phyloP scores from a whole-genome alignment of 1,140 invertebrate genomes.

The Bombus breviceps region DNA sequence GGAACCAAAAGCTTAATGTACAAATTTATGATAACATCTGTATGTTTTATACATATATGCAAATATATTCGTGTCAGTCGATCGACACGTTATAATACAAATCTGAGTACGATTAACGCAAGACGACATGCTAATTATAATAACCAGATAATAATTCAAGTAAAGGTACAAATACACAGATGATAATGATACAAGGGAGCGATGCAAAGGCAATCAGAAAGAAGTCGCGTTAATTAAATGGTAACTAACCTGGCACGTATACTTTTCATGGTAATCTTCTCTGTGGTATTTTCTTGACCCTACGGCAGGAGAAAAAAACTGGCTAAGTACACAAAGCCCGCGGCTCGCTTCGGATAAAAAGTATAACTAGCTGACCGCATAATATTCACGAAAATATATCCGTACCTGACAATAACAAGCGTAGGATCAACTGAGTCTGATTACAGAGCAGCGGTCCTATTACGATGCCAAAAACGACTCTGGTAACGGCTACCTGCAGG shows the following conservation, averaged over 20 bases:
- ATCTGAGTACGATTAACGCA: neutral
- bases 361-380: constrained; percentile 25
- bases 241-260: neutral
- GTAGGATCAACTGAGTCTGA: neutral
- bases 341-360: neutral
- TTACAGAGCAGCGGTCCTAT: constrained; percentile 21
- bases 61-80: neutral
- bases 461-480: constrained; percentile 17
- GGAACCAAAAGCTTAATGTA: neutral
- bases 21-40: neutral
- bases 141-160: neutral
- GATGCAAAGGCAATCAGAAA: neutral
- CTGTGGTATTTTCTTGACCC: neutral
- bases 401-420: constrained; percentile 1
- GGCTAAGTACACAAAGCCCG: constrained; percentile 17
- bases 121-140: neutral
- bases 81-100: neutral
- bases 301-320: neutral
- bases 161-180: neutral
- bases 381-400: constrained; percentile 20
- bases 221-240: neutral
- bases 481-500: neutral
- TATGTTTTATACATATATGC: neutral
- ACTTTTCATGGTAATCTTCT: neutral
- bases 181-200: neutral